Percentiles rank a stretch among this genome's conserved stretches.
Conservation (phyloP, 2,888 invertebrate genomes). For the Nomada ruficornis region DNA sequence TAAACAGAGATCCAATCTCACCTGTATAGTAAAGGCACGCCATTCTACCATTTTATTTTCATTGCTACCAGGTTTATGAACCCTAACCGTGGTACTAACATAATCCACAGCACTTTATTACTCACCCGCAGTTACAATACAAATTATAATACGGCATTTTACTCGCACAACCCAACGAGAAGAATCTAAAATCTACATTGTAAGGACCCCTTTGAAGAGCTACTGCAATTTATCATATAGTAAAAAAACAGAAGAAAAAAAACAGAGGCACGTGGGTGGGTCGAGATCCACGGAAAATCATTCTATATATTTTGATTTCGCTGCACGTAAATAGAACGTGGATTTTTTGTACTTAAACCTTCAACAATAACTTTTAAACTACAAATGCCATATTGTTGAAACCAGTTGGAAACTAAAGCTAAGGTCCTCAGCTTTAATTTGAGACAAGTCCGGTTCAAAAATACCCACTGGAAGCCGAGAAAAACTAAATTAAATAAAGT, state of each 20-base stretch:
- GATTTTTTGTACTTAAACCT: too few relatives aligned
- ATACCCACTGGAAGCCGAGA: too few relatives aligned
- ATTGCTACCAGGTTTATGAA: too few relatives aligned
- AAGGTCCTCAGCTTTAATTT: too few relatives aligned
- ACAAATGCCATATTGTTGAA: too few relatives aligned
- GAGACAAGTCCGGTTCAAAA: too few relatives aligned
- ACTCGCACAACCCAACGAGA: neutral
- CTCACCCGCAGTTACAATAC: neutral
- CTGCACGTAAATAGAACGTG: neutral
- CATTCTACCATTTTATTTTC: too few relatives aligned
- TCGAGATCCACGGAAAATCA: neutral
- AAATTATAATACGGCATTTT: neutral
- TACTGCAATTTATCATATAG: constrained; percentile 1
- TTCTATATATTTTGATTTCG: constrained; percentile 25
- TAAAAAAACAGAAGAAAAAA: neutral
- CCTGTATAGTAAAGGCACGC: too few relatives aligned
- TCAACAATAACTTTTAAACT: too few relatives aligned
- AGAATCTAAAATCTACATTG: neutral
- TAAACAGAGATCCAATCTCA: too few relatives aligned
- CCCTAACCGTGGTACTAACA: neutral
- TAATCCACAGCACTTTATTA: neutral
- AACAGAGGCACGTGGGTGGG: neutral
- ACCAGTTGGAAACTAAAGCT: too few relatives aligned
- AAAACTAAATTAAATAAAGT: too few relatives aligned
- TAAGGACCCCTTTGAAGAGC: neutral